Evolutionary conservation across 2,888 invertebrate species (phyloP), one percentile per base, ranked within the genome.

Genomic region (Lasioglossum morio): DNA sequence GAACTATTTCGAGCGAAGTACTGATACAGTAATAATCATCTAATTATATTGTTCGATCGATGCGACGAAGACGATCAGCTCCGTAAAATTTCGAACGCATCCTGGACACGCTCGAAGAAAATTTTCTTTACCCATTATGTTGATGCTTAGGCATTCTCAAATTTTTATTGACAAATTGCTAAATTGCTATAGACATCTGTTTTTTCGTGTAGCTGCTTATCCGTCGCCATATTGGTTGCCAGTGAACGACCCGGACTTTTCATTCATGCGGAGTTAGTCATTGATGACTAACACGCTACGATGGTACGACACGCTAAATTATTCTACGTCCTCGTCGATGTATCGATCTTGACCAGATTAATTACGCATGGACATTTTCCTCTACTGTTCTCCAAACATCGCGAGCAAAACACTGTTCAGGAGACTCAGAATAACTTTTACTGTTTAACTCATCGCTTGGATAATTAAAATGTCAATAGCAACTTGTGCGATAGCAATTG

Each of bases 241-340:
- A 48, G 14, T 46, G 27, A 53, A 14, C 23, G 79, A 60, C 37
- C 60, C 46, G 23, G 46, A 63, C 19, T 46, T 63, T 46, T 76
- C 76, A 76, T 76, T 76, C 76, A 76, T 63, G 43, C 63, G 16
- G 43, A 30, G 63, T 46, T 76, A 63, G 63, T 76, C 63, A 76
- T 76, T 63, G 43, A 63, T 46, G 72, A 72, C 72, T 69, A 69
- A 69, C 37, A 69, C 23, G 37, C 23, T 69, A 37, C 23, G 23
- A 69, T n/a, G 23, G n/a, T 12, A 37, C 69, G 12, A 8, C 37
- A n/a, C 23, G 37, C 69, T 34, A n/a, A 69, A 69, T 37, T 40
- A 69, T 69, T 69, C 37, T 37, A 37, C 69, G 1, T n/a, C 23
- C 4, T 12, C 19, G 69, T 40, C 10, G 37, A 69, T 12, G 23